A percentile compares a stretch with the other conserved stretches of the same genome.
Conservation (phyloP, 2,888 invertebrate species). For the Xylophagus ater region DNA sequence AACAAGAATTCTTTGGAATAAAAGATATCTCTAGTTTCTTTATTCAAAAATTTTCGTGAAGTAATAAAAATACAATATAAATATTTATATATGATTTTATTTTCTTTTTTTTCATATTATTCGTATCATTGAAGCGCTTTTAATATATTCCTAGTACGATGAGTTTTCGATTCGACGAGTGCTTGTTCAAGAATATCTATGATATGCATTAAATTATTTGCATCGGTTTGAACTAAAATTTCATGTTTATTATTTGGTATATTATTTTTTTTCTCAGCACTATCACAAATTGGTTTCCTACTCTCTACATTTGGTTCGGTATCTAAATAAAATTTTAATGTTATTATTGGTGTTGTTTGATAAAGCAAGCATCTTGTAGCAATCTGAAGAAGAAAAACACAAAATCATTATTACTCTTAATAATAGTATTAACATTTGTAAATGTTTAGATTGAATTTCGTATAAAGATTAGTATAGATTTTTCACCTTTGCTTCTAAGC, state of each 20-base stretch:
- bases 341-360: constrained; percentile 48
- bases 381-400: constrained; percentile 32
- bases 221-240: constrained; percentile 46
- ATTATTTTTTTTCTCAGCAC: constrained; percentile 22
- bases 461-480: constrained; percentile 1
- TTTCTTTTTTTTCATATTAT: neutral
- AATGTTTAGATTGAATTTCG: no score
- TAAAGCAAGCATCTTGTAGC: constrained; percentile 47
- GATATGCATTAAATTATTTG: constrained; percentile 49
- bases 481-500: constrained; percentile 50
- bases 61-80: neutral
- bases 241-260: constrained; percentile 33
- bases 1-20: no score
- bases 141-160: constrained; percentile 36
- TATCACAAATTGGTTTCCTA: constrained; percentile 25
- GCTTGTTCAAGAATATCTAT: constrained; percentile 52
- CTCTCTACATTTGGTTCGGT: constrained; percentile 35
- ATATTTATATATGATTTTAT: neutral
- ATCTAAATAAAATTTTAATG: constrained; percentile 46
- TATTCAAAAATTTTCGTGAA: neutral
- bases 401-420: neutral
- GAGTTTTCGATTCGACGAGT: constrained; percentile 48
- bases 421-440: neutral
- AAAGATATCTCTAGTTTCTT: neutral
- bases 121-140: constrained; percentile 29